Conservation (phyloP, 64 coral and sea anemone species). For the Stichodactyla helianthus region DNA sequence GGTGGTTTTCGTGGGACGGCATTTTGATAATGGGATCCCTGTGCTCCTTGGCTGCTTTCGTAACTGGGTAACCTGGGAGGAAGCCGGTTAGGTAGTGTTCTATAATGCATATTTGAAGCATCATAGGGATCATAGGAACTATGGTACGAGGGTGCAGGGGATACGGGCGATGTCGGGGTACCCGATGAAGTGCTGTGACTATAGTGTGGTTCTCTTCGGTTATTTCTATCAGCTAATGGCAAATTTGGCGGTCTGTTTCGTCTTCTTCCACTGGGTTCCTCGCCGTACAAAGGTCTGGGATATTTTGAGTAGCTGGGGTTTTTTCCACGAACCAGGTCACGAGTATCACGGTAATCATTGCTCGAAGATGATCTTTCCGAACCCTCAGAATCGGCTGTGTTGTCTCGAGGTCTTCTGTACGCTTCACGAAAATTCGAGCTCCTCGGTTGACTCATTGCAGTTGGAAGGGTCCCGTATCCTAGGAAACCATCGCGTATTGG, state of each 20-base stretch:
- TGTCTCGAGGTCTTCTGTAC: slow-evolving; percentile 17
- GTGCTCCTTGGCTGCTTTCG: slow-evolving; percentile 16
- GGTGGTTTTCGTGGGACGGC: neutral
- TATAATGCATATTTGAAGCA: neutral
- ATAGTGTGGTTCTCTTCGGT: neutral
- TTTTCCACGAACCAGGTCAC: neutral
- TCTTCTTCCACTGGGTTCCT: slow-evolving; percentile 13
- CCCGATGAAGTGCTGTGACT: slow-evolving; percentile 23
- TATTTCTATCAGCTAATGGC: neutral
- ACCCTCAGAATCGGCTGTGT: slow-evolving; percentile 50
- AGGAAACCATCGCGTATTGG: slow-evolving; percentile 1
- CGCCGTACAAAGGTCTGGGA: slow-evolving; percentile 30
- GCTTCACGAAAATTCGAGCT: slow-evolving; percentile 47
- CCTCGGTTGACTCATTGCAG: slow-evolving; percentile 32
- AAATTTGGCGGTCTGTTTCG: slow-evolving; percentile 34
- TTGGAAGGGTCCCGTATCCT: slow-evolving; percentile 1
- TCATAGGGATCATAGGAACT: slow-evolving; percentile 46
- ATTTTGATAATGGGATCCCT: slow-evolving; percentile 2
- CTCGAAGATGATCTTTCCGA: slow-evolving; percentile 76
- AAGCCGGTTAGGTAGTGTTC: slow-evolving; percentile 14
- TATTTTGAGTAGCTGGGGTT: slow-evolving; percentile 11
- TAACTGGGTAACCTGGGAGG: slow-evolving; percentile 22
- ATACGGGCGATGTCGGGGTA: slow-evolving; percentile 36
- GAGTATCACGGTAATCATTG: slow-evolving; percentile 58
- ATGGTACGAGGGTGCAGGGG: slow-evolving; percentile 79